Conservation (phyloP, 2,113 vertebrate genomes). For the Channa maculata region DNA sequence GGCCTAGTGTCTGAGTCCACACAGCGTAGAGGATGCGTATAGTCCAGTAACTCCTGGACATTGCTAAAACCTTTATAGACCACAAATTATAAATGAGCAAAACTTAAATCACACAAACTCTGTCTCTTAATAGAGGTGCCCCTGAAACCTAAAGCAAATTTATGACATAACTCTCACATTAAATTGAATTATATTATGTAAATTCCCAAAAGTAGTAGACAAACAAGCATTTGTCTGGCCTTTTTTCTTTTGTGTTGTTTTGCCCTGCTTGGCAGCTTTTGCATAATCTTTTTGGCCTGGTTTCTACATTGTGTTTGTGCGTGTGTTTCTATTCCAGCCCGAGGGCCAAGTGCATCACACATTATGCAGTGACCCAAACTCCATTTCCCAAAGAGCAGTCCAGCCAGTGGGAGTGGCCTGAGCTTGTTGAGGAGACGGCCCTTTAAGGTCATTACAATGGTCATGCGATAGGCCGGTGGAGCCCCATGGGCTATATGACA, state of each 20-base stretch:
- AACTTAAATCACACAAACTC: slow-evolving; percentile 16
- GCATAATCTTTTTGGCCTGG: slow-evolving; percentile 55
- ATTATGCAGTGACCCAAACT: slow-evolving; percentile 69
- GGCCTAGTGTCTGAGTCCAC: not conserved
- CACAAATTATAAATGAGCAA: slow-evolving; percentile 15
- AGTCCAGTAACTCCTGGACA: slow-evolving; percentile 6
- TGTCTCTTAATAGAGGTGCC: slow-evolving; percentile 17
- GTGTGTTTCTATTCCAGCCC: slow-evolving; percentile 34
- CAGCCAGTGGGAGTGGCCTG: slow-evolving; percentile 69
- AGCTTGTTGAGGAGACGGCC: slow-evolving; percentile 74
- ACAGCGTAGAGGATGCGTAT: not conserved
- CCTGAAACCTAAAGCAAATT: slow-evolving; percentile 18
- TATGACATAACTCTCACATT: slow-evolving; percentile 48
- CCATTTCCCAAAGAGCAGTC: slow-evolving; percentile 70
- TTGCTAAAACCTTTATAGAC: slow-evolving; percentile 7
- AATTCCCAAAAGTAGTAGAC: slow-evolving; percentile 25
- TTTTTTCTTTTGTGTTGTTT: slow-evolving; percentile 23
- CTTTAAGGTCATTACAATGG: slow-evolving; percentile 82
- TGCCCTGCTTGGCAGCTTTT: slow-evolving; percentile 44
- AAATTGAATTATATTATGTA: slow-evolving; percentile 28
- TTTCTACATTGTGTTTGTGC: slow-evolving; percentile 26
- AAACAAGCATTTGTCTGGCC: slow-evolving; percentile 32
- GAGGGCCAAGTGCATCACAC: slow-evolving; percentile 56
- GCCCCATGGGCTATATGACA: slow-evolving; percentile 85
- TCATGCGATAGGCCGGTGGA: slow-evolving; percentile 78